A percentile compares a stretch with the other conserved stretches of the same genome.
These are phyloP conservation scores for Pomatorhinus ruficollis DNA, from an alignment of 2,113 vertebrate genomes.

Conservation along the genomic window DNA sequence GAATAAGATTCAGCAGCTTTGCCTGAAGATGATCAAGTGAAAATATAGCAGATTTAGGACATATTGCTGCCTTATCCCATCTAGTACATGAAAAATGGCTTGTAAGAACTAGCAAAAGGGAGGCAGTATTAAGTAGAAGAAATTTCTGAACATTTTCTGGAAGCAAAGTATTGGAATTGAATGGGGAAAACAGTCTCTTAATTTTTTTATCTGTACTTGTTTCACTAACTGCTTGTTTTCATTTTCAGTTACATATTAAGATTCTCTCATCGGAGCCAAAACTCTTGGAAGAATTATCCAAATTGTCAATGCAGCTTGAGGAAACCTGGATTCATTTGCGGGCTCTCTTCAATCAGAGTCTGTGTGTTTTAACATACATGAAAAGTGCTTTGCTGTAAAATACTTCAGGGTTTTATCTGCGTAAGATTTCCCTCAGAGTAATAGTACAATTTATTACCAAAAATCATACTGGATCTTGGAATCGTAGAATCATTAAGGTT, in stretches of 20 bases:
- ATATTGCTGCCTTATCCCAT: background rate
- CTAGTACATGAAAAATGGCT: background rate
- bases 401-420: background rate
- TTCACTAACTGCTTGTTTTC: conserved; percentile 18
- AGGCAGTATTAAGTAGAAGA: background rate
- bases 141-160: background rate
- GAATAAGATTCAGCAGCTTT: background rate
- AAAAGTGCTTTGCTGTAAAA: conserved; percentile 90
- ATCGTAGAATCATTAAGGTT: background rate
- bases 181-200: background rate
- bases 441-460: background rate
- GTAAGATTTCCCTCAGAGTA: background rate
- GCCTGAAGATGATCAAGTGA: background rate
- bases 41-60: background rate
- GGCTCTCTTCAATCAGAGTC: conserved; percentile 85
- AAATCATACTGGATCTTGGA: background rate
- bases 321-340: conserved; percentile 84
- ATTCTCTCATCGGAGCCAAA: conserved; percentile 79
- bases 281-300: conserved; percentile 78
- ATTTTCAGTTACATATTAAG: conserved; percentile 86
- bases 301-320: conserved; percentile 78
- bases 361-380: conserved; percentile 89
- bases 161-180: background rate
- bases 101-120: background rate
- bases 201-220: background rate